Evolutionary conservation across 2,888 invertebrate genomes (phyloP).

Genomic region (Selenia dentaria): DNA sequence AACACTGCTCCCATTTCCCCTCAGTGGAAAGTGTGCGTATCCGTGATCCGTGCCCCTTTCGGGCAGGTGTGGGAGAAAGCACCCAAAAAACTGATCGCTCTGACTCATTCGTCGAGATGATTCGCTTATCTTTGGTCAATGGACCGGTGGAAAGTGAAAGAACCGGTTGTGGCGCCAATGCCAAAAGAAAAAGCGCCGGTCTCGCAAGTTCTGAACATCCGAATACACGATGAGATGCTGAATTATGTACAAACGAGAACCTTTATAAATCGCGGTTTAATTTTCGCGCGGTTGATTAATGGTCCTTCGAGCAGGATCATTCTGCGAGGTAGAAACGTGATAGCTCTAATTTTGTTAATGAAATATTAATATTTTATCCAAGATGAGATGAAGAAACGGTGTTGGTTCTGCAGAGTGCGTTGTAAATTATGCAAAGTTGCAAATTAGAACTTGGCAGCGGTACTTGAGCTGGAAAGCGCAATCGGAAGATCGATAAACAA

Average conservation of each 20-base stretch:
- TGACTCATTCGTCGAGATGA: conserved; percentile 73
- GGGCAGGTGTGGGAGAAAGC: conserved; percentile 82
- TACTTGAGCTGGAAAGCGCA: conserved; percentile 5
- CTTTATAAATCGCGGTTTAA: conserved; percentile 24
- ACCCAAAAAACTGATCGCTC: conserved; percentile 73
- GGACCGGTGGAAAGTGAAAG: conserved; percentile 69
- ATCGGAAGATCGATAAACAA: conserved; percentile 7
- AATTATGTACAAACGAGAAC: conserved; percentile 29
- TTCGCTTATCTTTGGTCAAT: conserved; percentile 49
- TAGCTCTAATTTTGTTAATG: too few relatives aligned
- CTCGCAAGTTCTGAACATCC: conserved; percentile 13
- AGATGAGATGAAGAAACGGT: conserved; percentile 3
- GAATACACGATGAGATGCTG: conserved; percentile 15
- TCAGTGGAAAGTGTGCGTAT: conserved; percentile 79
- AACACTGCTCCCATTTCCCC: conserved; percentile 76
- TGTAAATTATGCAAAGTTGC: conserved; percentile 40
- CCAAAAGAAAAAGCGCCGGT: conserved; percentile 42
- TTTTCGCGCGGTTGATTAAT: conserved; percentile 25
- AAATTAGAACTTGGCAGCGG: conserved; percentile 42
- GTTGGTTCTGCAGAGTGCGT: conserved; percentile 24
- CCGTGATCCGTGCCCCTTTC: conserved; percentile 78
- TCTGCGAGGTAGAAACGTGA: too few relatives aligned
- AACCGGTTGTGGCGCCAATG: conserved; percentile 58
- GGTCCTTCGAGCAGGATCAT: conserved; percentile 6
- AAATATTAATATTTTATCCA: conserved; percentile 1